Evolutionary conservation across 1,140 invertebrate species (phyloP).

Genomic region (Drosophila ambigua): DNA sequence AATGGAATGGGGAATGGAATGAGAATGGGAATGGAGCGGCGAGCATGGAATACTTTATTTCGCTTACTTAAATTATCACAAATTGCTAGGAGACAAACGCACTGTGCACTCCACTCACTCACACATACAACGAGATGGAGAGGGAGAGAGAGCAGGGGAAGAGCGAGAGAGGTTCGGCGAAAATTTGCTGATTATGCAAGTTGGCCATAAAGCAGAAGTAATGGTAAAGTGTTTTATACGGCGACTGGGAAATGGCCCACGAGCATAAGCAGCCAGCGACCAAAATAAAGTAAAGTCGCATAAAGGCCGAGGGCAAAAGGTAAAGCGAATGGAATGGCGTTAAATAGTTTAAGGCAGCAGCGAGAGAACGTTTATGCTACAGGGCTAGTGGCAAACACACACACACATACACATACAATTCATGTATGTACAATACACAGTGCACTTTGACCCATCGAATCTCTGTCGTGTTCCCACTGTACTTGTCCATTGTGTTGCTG

Average conservation of each 20-base stretch:
- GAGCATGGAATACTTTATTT: constrained; percentile 10
- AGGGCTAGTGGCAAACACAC: no score
- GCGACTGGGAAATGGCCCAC: constrained; percentile 18
- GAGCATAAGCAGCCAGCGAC: neutral
- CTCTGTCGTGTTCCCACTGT: neutral
- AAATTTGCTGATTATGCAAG: constrained; percentile 75
- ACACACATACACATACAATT: neutral
- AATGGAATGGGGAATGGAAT: neutral
- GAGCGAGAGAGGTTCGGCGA: constrained; percentile 1
- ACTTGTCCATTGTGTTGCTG: neutral
- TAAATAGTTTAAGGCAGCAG: constrained; percentile 70
- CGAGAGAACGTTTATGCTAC: neutral
- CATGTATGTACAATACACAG: neutral
- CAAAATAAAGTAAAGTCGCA: constrained; percentile 26
- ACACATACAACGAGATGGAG: neutral
- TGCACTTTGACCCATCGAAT: constrained; percentile 38
- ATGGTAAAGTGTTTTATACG: constrained; percentile 66
- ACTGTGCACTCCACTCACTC: neutral
- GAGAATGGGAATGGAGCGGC: neutral
- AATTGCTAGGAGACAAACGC: constrained; percentile 20
- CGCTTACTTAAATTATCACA: constrained; percentile 40
- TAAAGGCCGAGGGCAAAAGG: constrained; percentile 32
- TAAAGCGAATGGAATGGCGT: constrained; percentile 58
- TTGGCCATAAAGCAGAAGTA: constrained; percentile 61
- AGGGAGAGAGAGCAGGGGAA: no score